Base-by-base conservation (phyloP, 2,888 invertebrate species). In the Aricia artaxerxes region DNA sequence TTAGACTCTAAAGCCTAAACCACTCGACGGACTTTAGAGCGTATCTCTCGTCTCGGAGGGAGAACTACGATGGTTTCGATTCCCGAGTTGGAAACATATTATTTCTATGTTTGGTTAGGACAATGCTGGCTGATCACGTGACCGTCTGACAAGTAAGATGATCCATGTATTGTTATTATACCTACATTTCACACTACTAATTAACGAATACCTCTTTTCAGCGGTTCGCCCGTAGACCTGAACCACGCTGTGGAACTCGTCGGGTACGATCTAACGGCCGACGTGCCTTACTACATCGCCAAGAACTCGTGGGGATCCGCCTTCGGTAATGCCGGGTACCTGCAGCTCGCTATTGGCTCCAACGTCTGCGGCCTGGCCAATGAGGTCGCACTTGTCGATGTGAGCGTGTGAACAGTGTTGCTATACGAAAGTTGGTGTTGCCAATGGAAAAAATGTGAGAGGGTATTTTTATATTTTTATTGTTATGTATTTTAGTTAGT, bases 161-260 rank as follows among this genome's bases (percentile, higher is more conserved):
- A 24, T 24, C 24, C 24, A 24, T 24, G 24, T 0, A 24, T 24
- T 24, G 24, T 24, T 24, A 24, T 24, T 24, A 24, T 24, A 24
- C 24, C 24, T 24, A 44, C 1, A 44, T 49, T 49, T 49, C 9
- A 44, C 44, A 49, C 49, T 49, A 49, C 49, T 49, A 5, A 9
- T 31, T 69, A 13, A 35, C 4, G 4, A 9, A 1, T 69, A 4
- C 35, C 13, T 69, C 5, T 35, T 88, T 88, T 2, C 86, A 94
- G 96, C 79, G 95, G 95, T 2, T 88, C 92, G 0, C 88, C 94
- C 0, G 78, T 85, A 0, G 94, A 94, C 69, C 89, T 97, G n/a
- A 98, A 98, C 88, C 98, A 98, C 86, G 98, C 98, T 0, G 97
- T 97, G 0, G 96, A 97, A 87, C 94, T 98, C 78, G 96, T 98